phyloP scores from a whole-genome alignment of 2,797 vertebrate genomes.

The Poeciliopsis paucimaculata region DNA sequence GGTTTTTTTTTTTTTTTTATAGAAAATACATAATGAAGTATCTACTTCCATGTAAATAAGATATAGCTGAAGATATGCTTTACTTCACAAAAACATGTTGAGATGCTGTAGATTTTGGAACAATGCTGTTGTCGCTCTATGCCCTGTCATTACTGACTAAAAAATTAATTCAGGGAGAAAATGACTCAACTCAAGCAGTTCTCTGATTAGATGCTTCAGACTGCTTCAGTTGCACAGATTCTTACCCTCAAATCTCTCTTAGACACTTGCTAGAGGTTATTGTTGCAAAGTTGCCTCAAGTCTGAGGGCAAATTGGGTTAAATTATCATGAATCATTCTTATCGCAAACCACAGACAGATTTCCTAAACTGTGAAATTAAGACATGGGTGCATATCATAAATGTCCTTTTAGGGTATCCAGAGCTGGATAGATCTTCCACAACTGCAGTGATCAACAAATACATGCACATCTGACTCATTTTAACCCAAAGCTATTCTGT shows the following conservation, averaged over 20 bases:
- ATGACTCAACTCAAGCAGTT: neutral
- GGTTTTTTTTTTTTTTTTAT: neutral
- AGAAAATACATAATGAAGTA: neutral
- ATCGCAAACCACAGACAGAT: neutral
- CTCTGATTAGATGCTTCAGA: neutral
- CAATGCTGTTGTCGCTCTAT: neutral
- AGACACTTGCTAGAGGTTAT: neutral
- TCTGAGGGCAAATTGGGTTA: neutral
- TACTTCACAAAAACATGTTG: neutral
- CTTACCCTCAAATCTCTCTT: neutral
- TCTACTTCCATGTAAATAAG: neutral
- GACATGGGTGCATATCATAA: neutral
- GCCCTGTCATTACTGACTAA: neutral
- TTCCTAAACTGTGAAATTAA: neutral
- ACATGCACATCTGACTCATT: neutral
- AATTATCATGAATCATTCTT: neutral
- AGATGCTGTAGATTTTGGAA: conserved; percentile 2
- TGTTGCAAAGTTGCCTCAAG: neutral
- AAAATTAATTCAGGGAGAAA: conserved; percentile 6
- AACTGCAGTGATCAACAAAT: neutral
- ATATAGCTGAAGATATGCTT: neutral
- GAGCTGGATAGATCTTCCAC: neutral
- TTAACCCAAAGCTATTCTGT: neutral
- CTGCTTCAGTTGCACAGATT: neutral
- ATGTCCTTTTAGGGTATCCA: neutral